Evolutionary conservation across 1,140 invertebrate genomes (phyloP).

Genomic region (Epicauta chinensis): DNA sequence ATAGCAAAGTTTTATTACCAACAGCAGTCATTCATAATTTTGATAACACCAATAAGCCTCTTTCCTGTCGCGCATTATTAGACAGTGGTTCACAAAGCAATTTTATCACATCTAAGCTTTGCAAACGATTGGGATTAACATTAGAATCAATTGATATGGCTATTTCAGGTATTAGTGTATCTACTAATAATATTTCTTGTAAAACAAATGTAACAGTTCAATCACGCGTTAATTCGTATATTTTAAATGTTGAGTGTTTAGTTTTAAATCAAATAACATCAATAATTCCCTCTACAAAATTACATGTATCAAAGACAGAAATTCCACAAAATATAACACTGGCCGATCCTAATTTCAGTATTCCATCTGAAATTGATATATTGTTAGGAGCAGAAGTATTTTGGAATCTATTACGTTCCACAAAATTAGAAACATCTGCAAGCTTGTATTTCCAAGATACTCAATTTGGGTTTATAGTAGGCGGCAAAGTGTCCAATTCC

Average conservation of each 20-base stretch:
- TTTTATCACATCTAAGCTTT: background rate
- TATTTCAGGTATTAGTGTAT: constrained; percentile 1
- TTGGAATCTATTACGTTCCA: constrained; percentile 1
- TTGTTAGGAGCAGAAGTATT: constrained; percentile 4
- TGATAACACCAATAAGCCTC: background rate
- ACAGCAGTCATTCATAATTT: background rate
- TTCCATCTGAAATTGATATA: background rate
- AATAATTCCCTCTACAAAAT: background rate
- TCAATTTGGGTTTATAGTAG: background rate
- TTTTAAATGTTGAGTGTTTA: constrained; percentile 2
- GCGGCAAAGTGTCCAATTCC: background rate
- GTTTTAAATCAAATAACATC: background rate
- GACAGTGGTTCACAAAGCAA: constrained; percentile 2
- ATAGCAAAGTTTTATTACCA: background rate
- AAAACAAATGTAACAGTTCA: constrained; percentile 1
- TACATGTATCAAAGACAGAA: background rate
- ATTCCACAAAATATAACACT: background rate
- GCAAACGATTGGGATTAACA: background rate
- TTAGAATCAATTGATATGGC: background rate
- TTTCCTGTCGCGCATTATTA: background rate
- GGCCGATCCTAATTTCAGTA: constrained; percentile 1
- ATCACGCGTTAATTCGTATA: background rate
- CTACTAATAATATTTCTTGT: background rate
- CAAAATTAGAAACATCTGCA: background rate
- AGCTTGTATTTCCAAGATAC: background rate